Evolutionary conservation across 30 jellyfish, hydroid and myxozoan genomes (phyloP).

Genomic region (Chironex yamaguchii): DNA sequence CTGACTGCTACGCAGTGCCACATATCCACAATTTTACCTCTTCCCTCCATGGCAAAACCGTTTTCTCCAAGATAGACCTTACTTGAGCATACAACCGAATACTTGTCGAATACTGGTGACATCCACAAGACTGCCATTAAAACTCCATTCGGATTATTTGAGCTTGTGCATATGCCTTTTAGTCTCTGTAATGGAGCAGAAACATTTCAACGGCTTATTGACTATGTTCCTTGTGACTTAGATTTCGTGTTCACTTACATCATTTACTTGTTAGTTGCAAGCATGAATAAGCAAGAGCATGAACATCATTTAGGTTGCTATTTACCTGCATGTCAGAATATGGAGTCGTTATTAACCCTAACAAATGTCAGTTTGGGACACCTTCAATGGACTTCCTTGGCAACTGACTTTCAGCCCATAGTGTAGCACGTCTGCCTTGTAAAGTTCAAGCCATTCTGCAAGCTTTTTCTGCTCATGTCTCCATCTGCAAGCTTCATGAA

Average conservation of each 20-base stretch:
- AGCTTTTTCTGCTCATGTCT: too few species aligned
- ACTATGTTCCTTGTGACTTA: neutral
- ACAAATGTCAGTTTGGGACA: neutral
- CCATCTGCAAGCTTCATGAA: too few species aligned
- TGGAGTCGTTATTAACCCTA: neutral
- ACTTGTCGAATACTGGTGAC: too few species aligned
- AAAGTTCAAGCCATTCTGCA: too few species aligned
- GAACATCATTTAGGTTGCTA: neutral
- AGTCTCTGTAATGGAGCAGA: neutral
- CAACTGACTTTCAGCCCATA: too few species aligned
- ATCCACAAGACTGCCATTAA: neutral
- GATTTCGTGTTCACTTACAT: neutral
- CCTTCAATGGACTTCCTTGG: too few species aligned
- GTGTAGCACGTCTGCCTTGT: too few species aligned
- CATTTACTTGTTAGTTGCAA: neutral
- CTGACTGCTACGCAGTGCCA: too few species aligned
- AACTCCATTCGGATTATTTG: neutral
- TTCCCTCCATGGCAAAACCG: too few species aligned
- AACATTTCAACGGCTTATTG: neutral
- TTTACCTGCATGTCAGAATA: neutral
- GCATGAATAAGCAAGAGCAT: neutral
- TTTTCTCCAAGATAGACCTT: too few species aligned
- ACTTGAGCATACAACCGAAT: too few species aligned
- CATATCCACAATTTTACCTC: too few species aligned
- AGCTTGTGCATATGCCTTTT: neutral